These are phyloP conservation scores for Halocynthia aurantium DNA, from an alignment of 23 tunicate genomes.

Conservation along the genomic window DNA sequence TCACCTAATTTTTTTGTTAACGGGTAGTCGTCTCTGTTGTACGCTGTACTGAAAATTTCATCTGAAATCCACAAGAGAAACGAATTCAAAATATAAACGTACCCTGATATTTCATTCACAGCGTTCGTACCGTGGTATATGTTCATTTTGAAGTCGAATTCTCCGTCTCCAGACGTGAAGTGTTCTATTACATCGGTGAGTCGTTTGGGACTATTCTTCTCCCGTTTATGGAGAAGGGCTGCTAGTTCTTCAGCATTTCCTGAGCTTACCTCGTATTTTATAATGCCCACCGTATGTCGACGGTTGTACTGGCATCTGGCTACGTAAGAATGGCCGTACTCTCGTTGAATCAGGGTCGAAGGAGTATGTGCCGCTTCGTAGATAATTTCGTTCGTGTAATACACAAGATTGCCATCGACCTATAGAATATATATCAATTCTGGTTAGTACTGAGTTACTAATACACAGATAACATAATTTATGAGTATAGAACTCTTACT, in stretches of 20 bases:
- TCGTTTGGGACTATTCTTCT: background rate
- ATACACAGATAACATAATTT: no score
- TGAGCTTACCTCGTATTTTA: background rate
- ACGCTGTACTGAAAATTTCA: background rate
- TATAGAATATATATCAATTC: background rate
- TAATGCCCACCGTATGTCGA: slow-evolving; percentile 37
- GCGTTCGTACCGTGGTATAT: slow-evolving; percentile 27
- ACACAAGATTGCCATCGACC: slow-evolving; percentile 34
- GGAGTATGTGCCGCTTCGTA: slow-evolving; percentile 6
- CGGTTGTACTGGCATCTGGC: slow-evolving; percentile 53
- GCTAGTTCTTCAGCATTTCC: slow-evolving; percentile 30
- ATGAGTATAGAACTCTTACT: no score
- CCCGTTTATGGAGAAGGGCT: slow-evolving; percentile 15
- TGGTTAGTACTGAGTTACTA: no score
- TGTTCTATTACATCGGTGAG: slow-evolving; percentile 6
- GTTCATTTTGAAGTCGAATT: slow-evolving; percentile 50
- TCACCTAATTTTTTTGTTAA: slow-evolving; percentile 35
- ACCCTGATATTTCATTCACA: background rate
- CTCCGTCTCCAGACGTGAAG: slow-evolving; percentile 55
- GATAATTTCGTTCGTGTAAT: slow-evolving; percentile 26
- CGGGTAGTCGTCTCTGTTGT: slow-evolving; percentile 40
- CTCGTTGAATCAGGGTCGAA: slow-evolving; percentile 33
- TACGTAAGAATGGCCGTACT: slow-evolving; percentile 35
- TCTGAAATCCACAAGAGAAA: slow-evolving; percentile 1
- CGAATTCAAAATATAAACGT: no score